These are phyloP conservation scores for Melipona bicolor DNA, from an alignment of 2,888 invertebrate genomes.

Conservation along the genomic window DNA sequence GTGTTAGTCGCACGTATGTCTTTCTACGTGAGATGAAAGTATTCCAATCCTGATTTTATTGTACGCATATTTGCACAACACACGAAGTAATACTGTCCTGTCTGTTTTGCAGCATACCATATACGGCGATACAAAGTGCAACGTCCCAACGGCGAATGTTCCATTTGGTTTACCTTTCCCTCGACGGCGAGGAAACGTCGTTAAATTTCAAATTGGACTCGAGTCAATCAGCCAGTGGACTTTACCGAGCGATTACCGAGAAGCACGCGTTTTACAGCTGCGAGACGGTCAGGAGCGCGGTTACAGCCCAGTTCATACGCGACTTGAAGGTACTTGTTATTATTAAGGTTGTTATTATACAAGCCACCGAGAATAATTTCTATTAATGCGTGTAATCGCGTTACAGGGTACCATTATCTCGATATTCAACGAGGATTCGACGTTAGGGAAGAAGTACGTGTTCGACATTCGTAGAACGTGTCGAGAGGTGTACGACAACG, in stretches of 20 bases:
- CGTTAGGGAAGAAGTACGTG: slow-evolving; percentile 94
- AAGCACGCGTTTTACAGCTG: slow-evolving; percentile 97
- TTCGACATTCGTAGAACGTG: slow-evolving; percentile 96
- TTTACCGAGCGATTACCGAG: slow-evolving; percentile 95
- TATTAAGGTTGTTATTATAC: too few relatives aligned
- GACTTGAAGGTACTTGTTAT: slow-evolving; percentile 89
- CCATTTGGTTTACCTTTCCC: slow-evolving; percentile 90
- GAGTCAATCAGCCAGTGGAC: slow-evolving; percentile 91
- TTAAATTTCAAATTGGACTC: slow-evolving; percentile 93
- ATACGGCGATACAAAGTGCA: slow-evolving; percentile 92
- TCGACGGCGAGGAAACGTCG: slow-evolving; percentile 89
- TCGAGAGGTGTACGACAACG: slow-evolving; percentile 95
- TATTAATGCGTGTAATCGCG: background rate
- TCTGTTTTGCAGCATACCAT: slow-evolving; percentile 88
- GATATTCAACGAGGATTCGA: slow-evolving; percentile 95
- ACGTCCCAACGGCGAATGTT: slow-evolving; percentile 91
- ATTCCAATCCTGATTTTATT: too few relatives aligned
- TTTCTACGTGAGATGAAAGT: too few relatives aligned
- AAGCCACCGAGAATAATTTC: too few relatives aligned
- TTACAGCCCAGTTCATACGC: slow-evolving; percentile 94
- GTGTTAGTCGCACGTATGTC: too few relatives aligned
- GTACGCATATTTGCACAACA: too few relatives aligned
- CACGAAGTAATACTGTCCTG: background rate
- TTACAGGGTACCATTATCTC: slow-evolving; percentile 93
- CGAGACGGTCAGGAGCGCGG: slow-evolving; percentile 94